These are phyloP conservation scores for Chanos chanos DNA, from an alignment of 2,797 vertebrate species.

Conservation along the genomic window DNA sequence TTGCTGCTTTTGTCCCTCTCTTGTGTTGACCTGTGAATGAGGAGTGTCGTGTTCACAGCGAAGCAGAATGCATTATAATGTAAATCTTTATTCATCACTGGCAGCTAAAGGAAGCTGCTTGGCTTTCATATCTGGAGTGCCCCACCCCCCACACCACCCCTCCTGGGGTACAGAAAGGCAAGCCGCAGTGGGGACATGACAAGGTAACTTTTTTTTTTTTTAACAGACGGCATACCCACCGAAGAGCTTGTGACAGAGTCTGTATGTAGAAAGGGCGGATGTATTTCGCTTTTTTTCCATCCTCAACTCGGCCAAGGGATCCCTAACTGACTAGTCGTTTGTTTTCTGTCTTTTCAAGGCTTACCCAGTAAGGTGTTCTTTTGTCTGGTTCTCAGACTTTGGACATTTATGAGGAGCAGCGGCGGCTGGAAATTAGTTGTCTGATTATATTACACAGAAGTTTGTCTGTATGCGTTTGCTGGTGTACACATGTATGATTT, in stretches of 20 bases:
- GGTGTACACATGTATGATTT: no score
- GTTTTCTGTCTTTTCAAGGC: no score
- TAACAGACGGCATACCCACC: not conserved
- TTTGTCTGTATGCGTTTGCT: no score
- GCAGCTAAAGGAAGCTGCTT: not conserved
- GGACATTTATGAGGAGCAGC: slow-evolving; percentile 22
- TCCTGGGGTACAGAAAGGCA: not conserved
- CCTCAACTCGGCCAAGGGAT: no score
- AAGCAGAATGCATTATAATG: slow-evolving; percentile 39
- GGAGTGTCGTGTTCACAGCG: slow-evolving; percentile 19
- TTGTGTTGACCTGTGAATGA: slow-evolving; percentile 24
- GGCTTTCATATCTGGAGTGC: slow-evolving; percentile 10
- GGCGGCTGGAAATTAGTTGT: not conserved
- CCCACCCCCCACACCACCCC: no score
- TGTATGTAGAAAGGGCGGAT: not conserved
- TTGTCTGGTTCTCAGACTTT: slow-evolving; percentile 2
- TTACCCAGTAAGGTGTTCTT: no score
- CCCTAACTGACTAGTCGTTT: no score
- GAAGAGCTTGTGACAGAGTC: slow-evolving; percentile 7
- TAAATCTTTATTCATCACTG: slow-evolving; percentile 38
- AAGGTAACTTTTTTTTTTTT: slow-evolving; percentile 18
- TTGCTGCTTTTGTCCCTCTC: slow-evolving; percentile 10
- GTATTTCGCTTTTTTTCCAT: no score
- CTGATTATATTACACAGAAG: no score
- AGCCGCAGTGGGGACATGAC: slow-evolving; percentile 1